phyloP scores from a whole-genome alignment of 2,797 vertebrate species.

The Tarsius wallacei region DNA sequence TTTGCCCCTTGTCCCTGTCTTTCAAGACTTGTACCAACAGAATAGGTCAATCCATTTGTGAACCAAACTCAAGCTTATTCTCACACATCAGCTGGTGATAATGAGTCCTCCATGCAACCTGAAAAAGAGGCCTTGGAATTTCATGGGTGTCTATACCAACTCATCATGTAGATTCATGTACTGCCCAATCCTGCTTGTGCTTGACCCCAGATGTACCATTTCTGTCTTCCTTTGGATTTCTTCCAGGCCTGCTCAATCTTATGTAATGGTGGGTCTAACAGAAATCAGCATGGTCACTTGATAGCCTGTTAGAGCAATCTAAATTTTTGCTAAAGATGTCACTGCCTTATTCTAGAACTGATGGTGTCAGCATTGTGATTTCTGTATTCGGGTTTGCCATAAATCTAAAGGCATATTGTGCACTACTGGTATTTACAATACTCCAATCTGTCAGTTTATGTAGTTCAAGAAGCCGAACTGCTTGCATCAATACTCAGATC shows the following conservation, averaged over 20 bases:
- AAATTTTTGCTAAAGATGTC: background rate
- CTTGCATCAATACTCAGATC: background rate
- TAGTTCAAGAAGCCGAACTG: background rate
- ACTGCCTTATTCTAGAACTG: background rate
- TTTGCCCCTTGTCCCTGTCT: background rate
- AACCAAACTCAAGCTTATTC: background rate
- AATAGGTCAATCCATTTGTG: background rate
- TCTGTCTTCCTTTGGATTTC: background rate
- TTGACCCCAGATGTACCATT: background rate
- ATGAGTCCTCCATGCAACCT: too few relatives aligned
- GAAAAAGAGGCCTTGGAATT: background rate
- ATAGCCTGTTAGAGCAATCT: background rate
- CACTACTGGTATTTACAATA: background rate
- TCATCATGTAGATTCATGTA: background rate
- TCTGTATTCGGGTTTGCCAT: background rate
- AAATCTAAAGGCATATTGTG: background rate
- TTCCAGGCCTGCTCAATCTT: background rate
- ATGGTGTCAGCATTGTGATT: background rate
- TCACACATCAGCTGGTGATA: background rate
- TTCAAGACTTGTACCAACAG: background rate
- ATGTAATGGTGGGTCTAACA: background rate
- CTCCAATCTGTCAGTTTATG: background rate
- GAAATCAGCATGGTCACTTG: background rate
- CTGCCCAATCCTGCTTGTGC: background rate
- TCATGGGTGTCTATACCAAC: background rate